phyloP scores from a whole-genome alignment of 2,797 vertebrate genomes.

The Pseudopleuronectes americanus region DNA sequence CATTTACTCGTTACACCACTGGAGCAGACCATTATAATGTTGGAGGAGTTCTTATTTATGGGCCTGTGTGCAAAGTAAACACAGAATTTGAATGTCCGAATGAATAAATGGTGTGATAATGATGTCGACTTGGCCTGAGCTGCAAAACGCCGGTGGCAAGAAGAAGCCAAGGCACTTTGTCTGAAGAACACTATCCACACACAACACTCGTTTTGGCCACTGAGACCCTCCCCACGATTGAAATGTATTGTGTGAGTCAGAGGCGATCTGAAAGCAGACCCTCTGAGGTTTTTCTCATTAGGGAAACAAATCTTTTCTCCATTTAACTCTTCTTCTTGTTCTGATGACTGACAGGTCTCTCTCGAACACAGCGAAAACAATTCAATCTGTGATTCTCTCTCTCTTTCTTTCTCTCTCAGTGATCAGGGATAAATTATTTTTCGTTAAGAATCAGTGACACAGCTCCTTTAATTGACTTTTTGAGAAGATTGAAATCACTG shows the following conservation, averaged over 20 bases:
- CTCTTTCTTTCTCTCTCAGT: too few species aligned
- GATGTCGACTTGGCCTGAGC: conserved; percentile 16
- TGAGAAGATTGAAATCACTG: conserved; percentile 6
- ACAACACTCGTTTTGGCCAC: conserved; percentile 10
- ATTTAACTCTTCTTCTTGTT: conserved; percentile 3
- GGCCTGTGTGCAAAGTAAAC: conserved; percentile 11
- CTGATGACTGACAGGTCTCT: conserved; percentile 7
- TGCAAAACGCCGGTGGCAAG: conserved; percentile 26
- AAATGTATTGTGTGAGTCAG: conserved; percentile 33
- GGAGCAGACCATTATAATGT: neutral
- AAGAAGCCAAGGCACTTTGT: conserved; percentile 21
- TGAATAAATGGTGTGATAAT: conserved; percentile 34
- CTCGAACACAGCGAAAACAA: conserved; percentile 21
- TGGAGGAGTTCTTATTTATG: conserved; percentile 1
- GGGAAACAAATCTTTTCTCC: conserved; percentile 12
- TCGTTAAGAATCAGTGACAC: conserved; percentile 11
- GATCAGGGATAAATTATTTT: neutral
- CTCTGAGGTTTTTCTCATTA: conserved; percentile 15
- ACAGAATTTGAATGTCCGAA: conserved; percentile 20
- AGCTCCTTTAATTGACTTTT: neutral
- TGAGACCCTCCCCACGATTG: conserved; percentile 11
- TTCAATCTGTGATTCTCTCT: conserved; percentile 15
- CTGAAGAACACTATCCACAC: conserved; percentile 13
- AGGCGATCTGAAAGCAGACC: conserved; percentile 23
- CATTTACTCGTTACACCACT: neutral